Percentiles rank a stretch among this genome's conserved stretches.
phyloP scores from a whole-genome alignment of 2,797 vertebrate genomes.

The Serranus cabrilla region DNA sequence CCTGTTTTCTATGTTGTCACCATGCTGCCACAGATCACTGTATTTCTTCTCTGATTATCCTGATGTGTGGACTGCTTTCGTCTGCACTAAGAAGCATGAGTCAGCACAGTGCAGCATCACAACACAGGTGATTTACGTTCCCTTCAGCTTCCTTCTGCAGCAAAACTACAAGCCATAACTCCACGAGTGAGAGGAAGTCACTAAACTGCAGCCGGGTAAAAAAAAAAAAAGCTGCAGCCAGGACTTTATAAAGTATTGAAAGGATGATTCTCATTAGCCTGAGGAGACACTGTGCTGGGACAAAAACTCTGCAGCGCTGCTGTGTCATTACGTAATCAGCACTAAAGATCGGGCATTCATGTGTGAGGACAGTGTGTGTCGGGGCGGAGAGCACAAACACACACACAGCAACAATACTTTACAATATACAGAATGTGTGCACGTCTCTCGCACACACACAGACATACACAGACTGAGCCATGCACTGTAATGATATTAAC shows the following conservation, averaged over 20 bases:
- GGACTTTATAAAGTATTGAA: slow-evolving; percentile 65
- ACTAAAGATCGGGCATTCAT: slow-evolving; percentile 62
- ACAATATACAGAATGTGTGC: not conserved
- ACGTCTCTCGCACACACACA: not conserved
- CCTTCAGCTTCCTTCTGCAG: slow-evolving; percentile 17
- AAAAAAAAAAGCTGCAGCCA: slow-evolving; percentile 19
- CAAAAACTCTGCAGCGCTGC: slow-evolving; percentile 58
- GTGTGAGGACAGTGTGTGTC: slow-evolving; percentile 57
- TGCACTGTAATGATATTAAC: slow-evolving; percentile 15
- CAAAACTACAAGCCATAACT: not conserved
- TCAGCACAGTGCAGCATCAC: slow-evolving; percentile 50
- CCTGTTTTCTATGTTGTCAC: slow-evolving; percentile 12
- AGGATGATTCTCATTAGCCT: slow-evolving; percentile 57
- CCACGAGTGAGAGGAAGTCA: not conserved
- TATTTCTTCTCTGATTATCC: not conserved
- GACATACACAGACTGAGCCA: not conserved
- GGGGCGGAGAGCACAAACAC: slow-evolving; percentile 4
- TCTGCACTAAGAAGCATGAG: slow-evolving; percentile 35
- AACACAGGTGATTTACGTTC: slow-evolving; percentile 23
- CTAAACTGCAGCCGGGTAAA: slow-evolving; percentile 11
- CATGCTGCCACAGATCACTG: slow-evolving; percentile 2
- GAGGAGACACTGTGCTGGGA: slow-evolving; percentile 52
- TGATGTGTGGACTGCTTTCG: not conserved
- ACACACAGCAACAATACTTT: not conserved
- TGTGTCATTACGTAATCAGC: slow-evolving; percentile 70